These are phyloP conservation scores for Ephydatia muelleri DNA, from an alignment of 37 sponge, comb jelly and placozoan genomes.

Conservation along the genomic window DNA sequence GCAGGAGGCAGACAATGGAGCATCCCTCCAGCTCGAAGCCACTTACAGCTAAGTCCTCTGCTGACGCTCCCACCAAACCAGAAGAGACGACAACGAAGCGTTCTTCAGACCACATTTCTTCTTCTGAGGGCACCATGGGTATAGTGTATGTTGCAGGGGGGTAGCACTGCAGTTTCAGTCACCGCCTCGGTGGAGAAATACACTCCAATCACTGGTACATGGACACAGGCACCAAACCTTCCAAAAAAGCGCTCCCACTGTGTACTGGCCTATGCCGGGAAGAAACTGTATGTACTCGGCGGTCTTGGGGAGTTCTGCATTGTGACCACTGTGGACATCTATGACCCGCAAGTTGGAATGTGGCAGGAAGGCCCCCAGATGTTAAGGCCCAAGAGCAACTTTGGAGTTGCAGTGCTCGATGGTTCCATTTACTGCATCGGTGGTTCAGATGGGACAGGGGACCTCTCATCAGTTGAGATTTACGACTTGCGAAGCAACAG, in stretches of 20 bases:
- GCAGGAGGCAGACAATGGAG: neutral
- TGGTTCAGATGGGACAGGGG: conserved; percentile 3
- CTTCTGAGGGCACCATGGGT: neutral
- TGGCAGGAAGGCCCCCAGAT: conserved; percentile 40
- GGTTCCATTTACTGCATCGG: conserved; percentile 31
- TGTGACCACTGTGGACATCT: conserved; percentile 23
- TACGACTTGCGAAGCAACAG: neutral
- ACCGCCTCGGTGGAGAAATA: conserved; percentile 26
- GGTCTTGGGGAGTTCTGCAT: conserved; percentile 19
- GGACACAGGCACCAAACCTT: conserved; percentile 12
- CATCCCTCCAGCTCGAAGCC: neutral
- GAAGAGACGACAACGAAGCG: neutral
- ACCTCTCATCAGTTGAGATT: conserved; percentile 22
- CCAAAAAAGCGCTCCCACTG: conserved; percentile 44
- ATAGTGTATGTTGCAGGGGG: neutral
- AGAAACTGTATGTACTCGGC: conserved; percentile 38
- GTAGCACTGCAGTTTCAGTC: conserved; percentile 9
- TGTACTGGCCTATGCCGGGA: conserved; percentile 6
- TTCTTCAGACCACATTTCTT: neutral
- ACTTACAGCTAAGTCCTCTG: neutral
- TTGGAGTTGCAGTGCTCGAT: conserved; percentile 15
- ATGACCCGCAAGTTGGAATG: neutral
- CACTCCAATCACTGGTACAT: neutral
- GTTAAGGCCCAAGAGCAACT: conserved; percentile 20
- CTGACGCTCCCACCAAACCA: neutral